Conservation (phyloP, 2,888 invertebrate species). For the Sesia bembeciformis region DNA sequence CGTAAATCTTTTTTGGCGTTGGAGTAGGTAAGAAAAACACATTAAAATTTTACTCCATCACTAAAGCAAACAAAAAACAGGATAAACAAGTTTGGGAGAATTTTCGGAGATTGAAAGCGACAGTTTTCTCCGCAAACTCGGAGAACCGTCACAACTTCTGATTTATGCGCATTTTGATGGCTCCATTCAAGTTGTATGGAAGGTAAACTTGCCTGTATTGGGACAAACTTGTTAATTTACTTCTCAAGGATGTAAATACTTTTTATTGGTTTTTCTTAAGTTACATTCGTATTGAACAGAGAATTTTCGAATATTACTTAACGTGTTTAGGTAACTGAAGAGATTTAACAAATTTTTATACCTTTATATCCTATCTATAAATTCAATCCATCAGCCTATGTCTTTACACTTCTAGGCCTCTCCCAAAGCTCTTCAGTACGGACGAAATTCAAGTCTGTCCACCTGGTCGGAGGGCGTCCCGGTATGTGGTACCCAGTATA, state of each 20-base stretch:
- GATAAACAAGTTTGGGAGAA: conserved; percentile 24
- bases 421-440: too few relatives aligned
- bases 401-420: too few relatives aligned
- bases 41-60: conserved; percentile 13
- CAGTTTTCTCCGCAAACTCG: conserved; percentile 11
- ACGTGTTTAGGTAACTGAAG: too few relatives aligned
- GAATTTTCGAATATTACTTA: too few relatives aligned
- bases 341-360: too few relatives aligned
- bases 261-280: not conserved
- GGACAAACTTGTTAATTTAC: conserved; percentile 31
- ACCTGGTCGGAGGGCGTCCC: too few relatives aligned
- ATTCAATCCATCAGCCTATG: too few relatives aligned
- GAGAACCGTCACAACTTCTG: conserved; percentile 40
- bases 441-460: too few relatives aligned
- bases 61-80: conserved; percentile 27
- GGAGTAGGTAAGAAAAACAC: conserved; percentile 3
- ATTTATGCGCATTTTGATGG: conserved; percentile 57
- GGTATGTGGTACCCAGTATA: too few relatives aligned
- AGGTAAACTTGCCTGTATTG: conserved; percentile 29
- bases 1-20: not conserved
- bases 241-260: conserved; percentile 1
- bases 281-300: not conserved
- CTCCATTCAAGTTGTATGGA: conserved; percentile 19
- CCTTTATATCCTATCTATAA: too few relatives aligned
- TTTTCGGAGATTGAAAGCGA: conserved; percentile 35